phyloP scores from a whole-genome alignment of 2,113 vertebrate species.

The Mesitornis unicolor region DNA sequence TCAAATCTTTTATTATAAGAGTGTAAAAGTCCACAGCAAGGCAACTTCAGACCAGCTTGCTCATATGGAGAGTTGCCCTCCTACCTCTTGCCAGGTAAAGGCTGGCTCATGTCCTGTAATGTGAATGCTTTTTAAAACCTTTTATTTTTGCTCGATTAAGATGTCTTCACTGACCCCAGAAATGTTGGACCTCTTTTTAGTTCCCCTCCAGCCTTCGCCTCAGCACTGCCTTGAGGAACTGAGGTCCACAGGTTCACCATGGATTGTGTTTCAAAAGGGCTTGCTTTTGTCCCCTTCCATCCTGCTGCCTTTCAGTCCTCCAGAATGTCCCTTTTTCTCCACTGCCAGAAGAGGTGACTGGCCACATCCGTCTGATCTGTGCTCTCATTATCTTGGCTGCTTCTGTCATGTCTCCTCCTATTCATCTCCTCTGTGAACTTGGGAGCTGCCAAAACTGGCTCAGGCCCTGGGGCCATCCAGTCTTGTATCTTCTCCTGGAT shows the following conservation, averaged over 20 bases:
- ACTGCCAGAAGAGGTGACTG: not conserved
- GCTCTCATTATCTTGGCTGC: slow-evolving; percentile 4
- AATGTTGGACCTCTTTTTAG: not conserved
- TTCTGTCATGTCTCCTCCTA: slow-evolving; percentile 1
- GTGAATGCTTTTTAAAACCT: not conserved
- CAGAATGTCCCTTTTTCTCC: not conserved
- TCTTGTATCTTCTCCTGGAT: not conserved
- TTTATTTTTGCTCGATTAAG: not conserved
- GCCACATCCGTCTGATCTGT: not conserved
- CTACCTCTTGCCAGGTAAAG: not conserved
- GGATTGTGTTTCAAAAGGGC: not conserved
- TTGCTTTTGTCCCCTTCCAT: not conserved
- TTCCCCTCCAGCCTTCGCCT: not conserved
- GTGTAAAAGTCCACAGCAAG: not conserved
- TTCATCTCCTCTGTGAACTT: not conserved
- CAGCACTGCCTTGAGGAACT: not conserved
- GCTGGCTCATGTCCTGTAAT: not conserved
- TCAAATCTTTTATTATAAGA: not conserved
- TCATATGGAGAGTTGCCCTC: not conserved
- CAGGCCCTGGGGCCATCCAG: not conserved
- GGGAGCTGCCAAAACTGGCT: not conserved
- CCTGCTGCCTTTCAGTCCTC: not conserved
- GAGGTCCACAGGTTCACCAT: not conserved
- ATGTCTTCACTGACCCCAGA: not conserved
- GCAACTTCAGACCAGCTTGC: not conserved